Evolutionary conservation across 2,888 invertebrate genomes (phyloP).

Genomic region (Endomychus coccineus): DNA sequence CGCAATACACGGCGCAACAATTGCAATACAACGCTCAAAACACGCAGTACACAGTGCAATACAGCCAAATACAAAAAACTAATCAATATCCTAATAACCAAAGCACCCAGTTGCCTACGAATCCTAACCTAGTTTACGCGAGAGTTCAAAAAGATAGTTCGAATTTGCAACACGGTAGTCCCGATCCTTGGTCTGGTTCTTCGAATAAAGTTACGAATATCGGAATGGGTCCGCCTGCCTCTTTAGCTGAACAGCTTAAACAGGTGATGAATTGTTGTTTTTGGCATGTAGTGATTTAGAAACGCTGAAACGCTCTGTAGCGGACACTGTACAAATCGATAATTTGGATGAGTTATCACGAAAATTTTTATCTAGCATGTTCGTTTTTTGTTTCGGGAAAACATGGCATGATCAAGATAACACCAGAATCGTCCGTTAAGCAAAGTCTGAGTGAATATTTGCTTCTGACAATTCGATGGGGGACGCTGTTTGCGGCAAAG

Average conservation of each 20-base stretch:
- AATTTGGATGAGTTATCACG: too few species aligned
- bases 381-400: too few species aligned
- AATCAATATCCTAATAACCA: constrained; percentile 22
- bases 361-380: too few species aligned
- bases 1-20: constrained; percentile 26
- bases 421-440: too few species aligned
- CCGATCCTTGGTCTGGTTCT: constrained; percentile 39
- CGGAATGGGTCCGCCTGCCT: constrained; percentile 62
- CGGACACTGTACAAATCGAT: too few species aligned
- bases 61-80: constrained; percentile 33
- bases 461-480: too few species aligned
- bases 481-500: too few species aligned
- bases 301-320: too few species aligned
- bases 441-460: too few species aligned
- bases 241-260: constrained; percentile 79
- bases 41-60: constrained; percentile 34
- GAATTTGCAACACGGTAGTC: constrained; percentile 35
- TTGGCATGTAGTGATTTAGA: too few species aligned
- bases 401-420: too few species aligned
- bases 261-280: constrained; percentile 47
- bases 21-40: constrained; percentile 29
- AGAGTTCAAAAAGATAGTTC: constrained; percentile 48
- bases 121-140: constrained; percentile 41
- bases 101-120: constrained; percentile 14
- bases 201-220: constrained; percentile 35